A percentile compares a stretch with the other conserved stretches of the same genome.
phyloP scores from a whole-genome alignment of 2,888 invertebrate species.

The Mechanitis mazaeus region DNA sequence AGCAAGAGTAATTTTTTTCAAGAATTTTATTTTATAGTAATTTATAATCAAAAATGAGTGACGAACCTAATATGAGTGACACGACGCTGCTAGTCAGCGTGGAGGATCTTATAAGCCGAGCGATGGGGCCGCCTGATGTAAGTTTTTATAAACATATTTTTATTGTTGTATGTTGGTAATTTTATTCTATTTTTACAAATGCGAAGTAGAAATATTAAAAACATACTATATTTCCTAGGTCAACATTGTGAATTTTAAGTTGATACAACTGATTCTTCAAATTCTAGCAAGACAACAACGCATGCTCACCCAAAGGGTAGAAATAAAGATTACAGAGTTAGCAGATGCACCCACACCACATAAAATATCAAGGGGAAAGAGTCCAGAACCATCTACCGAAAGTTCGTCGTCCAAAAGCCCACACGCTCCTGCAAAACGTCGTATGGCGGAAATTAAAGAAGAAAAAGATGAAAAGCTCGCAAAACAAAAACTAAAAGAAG shows the following conservation, averaged over 20 bases:
- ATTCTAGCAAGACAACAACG: conserved; percentile 59
- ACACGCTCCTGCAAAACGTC: conserved; percentile 13
- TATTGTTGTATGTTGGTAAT: too few relatives aligned
- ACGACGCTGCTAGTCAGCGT: conserved; percentile 47
- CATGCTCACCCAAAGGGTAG: conserved; percentile 53
- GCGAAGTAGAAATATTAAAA: neutral
- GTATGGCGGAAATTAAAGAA: conserved; percentile 23
- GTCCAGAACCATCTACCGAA: conserved; percentile 13
- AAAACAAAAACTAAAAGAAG: conserved; percentile 13
- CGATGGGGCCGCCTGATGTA: conserved; percentile 46
- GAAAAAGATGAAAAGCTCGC: conserved; percentile 12
- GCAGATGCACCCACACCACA: conserved; percentile 17
- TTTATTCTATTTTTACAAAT: neutral
- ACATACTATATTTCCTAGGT: conserved; percentile 32
- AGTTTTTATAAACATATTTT: conserved; percentile 14
- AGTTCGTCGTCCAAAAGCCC: conserved; percentile 27
- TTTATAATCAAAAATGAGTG: conserved; percentile 24
- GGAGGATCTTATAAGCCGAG: conserved; percentile 53
- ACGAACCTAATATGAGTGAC: conserved; percentile 53
- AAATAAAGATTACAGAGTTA: conserved; percentile 38
- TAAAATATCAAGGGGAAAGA: conserved; percentile 16
- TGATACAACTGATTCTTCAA: conserved; percentile 52
- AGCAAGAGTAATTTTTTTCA: neutral
- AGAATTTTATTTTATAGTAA: neutral
- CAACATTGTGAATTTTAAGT: conserved; percentile 53